Evolutionary conservation across 2,797 vertebrate species (phyloP).

Genomic region (Pseudotriccus pelzelni): DNA sequence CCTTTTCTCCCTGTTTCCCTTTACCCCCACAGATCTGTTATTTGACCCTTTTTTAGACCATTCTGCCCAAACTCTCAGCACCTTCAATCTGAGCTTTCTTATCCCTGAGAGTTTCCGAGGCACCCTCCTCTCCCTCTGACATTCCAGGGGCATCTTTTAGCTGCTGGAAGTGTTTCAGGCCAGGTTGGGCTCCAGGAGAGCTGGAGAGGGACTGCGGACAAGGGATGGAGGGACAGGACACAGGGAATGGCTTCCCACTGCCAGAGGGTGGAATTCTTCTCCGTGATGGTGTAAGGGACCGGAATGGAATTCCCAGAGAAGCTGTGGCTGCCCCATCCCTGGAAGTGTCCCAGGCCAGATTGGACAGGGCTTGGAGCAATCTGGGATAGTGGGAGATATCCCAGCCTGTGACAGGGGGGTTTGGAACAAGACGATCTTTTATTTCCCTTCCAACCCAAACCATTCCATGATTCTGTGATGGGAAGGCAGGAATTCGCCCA

Average conservation of each 20-base stretch:
- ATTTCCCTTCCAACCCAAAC: not conserved
- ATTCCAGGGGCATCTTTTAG: no score
- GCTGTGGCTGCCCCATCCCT: not conserved
- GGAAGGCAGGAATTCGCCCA: not conserved
- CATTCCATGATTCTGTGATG: not conserved
- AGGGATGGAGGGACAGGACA: not conserved
- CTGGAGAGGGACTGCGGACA: not conserved
- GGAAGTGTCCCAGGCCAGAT: not conserved
- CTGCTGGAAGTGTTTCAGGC: no score
- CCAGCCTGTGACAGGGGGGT: not conserved
- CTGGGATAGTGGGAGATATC: fast-evolving
- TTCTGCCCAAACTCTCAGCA: not conserved
- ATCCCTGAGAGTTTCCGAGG: not conserved
- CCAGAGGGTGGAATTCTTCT: not conserved
- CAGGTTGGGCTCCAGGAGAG: not conserved
- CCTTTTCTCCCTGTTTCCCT: not conserved
- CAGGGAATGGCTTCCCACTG: not conserved
- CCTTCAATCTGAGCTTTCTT: not conserved
- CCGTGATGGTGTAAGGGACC: fast-evolving
- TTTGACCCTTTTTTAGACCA: not conserved
- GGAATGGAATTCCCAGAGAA: not conserved
- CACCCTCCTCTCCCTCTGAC: not conserved
- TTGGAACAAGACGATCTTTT: fast-evolving
- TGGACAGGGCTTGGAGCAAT: fast-evolving
- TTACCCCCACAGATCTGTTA: not conserved